These are phyloP conservation scores for Globia sparganii DNA, from an alignment of 2,888 invertebrate species.

Conservation along the genomic window DNA sequence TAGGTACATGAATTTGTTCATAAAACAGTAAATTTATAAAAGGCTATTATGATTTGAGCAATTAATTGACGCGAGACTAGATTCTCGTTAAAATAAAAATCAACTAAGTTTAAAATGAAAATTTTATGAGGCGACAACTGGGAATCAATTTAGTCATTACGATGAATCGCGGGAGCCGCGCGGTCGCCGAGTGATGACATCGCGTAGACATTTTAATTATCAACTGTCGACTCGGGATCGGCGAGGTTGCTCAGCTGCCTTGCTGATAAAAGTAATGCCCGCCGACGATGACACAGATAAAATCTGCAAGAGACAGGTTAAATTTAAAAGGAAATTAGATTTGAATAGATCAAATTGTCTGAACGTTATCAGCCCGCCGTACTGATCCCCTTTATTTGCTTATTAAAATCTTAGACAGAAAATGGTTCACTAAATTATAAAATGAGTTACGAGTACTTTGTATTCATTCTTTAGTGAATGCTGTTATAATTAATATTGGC, in stretches of 20 bases:
- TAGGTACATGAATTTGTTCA: not conserved
- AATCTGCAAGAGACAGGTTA: constrained; percentile 86
- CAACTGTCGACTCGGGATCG: constrained; percentile 84
- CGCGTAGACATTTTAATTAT: constrained; percentile 89
- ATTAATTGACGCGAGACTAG: constrained; percentile 25
- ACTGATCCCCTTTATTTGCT: constrained; percentile 70
- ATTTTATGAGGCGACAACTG: constrained; percentile 78
- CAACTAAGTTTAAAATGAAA: constrained; percentile 74
- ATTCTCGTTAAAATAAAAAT: constrained; percentile 65
- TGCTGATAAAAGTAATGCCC: constrained; percentile 82
- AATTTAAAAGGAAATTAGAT: constrained; percentile 87
- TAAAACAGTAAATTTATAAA: constrained; percentile 10
- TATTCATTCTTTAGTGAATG: constrained; percentile 39
- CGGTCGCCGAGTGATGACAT: constrained; percentile 81
- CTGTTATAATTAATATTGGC: constrained; percentile 55
- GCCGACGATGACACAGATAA: constrained; percentile 83
- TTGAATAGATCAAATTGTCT: constrained; percentile 84
- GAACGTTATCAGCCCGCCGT: constrained; percentile 71
- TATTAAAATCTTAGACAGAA: constrained; percentile 57
- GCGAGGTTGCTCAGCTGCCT: constrained; percentile 75
- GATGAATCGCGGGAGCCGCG: constrained; percentile 75
- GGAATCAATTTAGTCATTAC: constrained; percentile 87
- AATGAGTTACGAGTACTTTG: constrained; percentile 51
- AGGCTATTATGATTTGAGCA: constrained; percentile 15
- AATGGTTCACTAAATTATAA: constrained; percentile 52